A percentile compares a stretch with the other conserved stretches of the same genome.
Evolutionary conservation across 2,113 vertebrate species (phyloP).

Genomic region (Eubucco bourcierii): DNA sequence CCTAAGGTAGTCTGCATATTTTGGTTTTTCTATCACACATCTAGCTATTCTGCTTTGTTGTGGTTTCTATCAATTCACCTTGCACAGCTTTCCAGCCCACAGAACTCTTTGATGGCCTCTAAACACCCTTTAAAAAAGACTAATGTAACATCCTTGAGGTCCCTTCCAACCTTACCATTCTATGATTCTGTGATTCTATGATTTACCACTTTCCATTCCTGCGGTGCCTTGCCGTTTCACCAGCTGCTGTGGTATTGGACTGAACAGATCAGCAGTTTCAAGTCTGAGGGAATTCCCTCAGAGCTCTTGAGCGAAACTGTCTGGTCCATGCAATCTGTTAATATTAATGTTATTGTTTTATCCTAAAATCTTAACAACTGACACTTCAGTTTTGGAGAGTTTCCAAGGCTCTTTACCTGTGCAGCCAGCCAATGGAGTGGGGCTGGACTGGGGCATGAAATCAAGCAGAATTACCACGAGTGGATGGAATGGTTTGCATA

Average conservation of each 20-base stretch:
- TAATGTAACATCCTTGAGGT: conserved; percentile 28
- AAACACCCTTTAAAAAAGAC: conserved; percentile 35
- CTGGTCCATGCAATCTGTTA: conserved; percentile 24
- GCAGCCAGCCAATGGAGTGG: background rate
- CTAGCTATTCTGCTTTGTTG: background rate
- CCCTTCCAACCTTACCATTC: too few relatives aligned
- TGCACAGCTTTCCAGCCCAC: background rate
- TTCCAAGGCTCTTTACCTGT: background rate
- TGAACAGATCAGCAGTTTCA: conserved; percentile 46
- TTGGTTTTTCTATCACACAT: background rate
- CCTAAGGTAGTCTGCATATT: background rate
- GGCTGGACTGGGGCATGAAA: background rate
- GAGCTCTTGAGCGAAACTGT: conserved; percentile 7
- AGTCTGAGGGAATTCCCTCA: background rate
- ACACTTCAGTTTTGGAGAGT: background rate
- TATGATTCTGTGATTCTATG: too few relatives aligned
- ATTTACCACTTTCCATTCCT: conserved; percentile 51
- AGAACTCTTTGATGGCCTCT: conserved; percentile 28
- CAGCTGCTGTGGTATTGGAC: conserved; percentile 45
- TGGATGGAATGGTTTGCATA: background rate
- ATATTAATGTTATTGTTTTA: background rate
- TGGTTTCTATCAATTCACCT: background rate
- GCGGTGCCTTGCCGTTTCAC: conserved; percentile 12
- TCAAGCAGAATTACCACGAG: background rate
- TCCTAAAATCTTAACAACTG: background rate